A percentile compares a stretch with the other conserved stretches of the same genome.
Evolutionary conservation across 2,888 invertebrate species (phyloP).

Genomic region (Helicoverpa assulta): DNA sequence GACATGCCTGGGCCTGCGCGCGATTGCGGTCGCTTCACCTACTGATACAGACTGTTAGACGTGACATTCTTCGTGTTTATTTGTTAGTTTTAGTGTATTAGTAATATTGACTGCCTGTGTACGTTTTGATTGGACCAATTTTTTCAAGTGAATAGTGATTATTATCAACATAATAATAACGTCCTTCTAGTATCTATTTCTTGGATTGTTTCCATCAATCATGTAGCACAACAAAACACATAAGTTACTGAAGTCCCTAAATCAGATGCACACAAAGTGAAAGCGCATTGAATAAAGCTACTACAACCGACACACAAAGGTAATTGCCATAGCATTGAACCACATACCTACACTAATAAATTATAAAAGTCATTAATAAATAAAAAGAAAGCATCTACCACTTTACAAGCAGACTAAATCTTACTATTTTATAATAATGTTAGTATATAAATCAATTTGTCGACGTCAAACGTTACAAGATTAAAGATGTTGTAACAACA

Average conservation of each 20-base stretch:
- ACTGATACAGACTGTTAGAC: conserved; percentile 7
- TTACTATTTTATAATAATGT: not conserved
- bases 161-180: too few relatives aligned
- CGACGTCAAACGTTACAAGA: conserved; percentile 14
- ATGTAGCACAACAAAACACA: not conserved
- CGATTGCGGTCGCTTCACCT: not conserved
- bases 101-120: conserved; percentile 2
- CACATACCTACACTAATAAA: not conserved
- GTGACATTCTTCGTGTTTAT: conserved; percentile 33
- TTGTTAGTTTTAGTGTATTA: not conserved
- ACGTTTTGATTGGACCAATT: not conserved
- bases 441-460: conserved; percentile 45
- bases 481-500: conserved; percentile 43
- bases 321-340: not conserved
- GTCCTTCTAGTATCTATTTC: too few relatives aligned
- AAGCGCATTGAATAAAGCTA: not conserved
- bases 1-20: conserved; percentile 21
- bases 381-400: not conserved
- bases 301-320: not conserved
- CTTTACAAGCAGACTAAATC: conserved; percentile 1
- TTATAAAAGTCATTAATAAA: not conserved
- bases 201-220: too few relatives aligned
- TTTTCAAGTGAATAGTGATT: too few relatives aligned
- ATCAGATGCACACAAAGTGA: not conserved
- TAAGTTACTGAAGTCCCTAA: too few relatives aligned